Base-by-base conservation (phyloP, 2,888 invertebrate species). In the Micropterix aruncella region DNA sequence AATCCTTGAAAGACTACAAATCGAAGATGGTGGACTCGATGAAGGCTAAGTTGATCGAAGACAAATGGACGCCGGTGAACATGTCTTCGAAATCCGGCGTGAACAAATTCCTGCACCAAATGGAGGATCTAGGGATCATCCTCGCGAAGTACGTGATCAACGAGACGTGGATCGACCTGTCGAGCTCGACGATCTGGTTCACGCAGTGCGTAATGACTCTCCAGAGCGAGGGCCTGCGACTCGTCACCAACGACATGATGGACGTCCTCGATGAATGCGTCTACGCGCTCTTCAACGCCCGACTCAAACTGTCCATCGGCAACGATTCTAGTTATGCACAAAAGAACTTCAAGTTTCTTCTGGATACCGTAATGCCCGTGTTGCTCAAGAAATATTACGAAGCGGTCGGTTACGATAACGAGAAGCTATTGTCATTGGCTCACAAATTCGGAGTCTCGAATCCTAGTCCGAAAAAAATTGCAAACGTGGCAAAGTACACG, bases 11-110 rank as follows among this genome's bases (percentile, higher is more conserved):
- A 52, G 89, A 90, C 54, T 79, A 85, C 40, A 79, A 81, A 52
- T 86, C 88, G 51, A 90, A 89, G 59, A 74, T 86, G 52, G 71
- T 86, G 15, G 92, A 93, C 58, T 83, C 85, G 1, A 79, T 90
- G 53, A 87, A 85, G 61, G 66, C 80, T 45, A 75, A 78, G 54
- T 75, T 81, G 3, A 63, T 78, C 44, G 92, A 93, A 60, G 93
- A 94, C 56, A 79, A 79, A 51, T 93, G 93, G 90, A 79, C 81
- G 27, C 88, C 89, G 1, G 76, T 79, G 43, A 87, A 90, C 62
- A 77, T 89, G 59, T 78, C 83, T 53, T 83, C 82, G 4, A 81
- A 81, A 62, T 73, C 74, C 16, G 79, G 77, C 44, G 70, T 85
- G 16, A 72, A 73, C 47, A 79, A 81, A 59, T 83, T 80, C 58